phyloP scores from a whole-genome alignment of 30 jellyfish, hydroid and myxozoan species.

The Catostylus mosaicus region DNA sequence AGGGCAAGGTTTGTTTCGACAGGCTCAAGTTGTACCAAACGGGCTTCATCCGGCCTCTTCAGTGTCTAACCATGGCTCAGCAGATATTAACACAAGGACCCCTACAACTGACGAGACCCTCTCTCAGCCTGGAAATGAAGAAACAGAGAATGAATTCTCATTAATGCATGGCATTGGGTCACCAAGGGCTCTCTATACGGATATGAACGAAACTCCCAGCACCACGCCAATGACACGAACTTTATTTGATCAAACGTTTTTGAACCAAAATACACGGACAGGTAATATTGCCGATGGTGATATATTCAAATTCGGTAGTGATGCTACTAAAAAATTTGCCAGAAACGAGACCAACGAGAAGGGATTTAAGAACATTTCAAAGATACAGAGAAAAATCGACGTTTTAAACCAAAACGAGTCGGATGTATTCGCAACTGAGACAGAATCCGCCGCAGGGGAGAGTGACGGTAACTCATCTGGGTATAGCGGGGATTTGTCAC shows the following conservation, averaged over 20 bases:
- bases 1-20: not conserved
- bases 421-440: slow-evolving; percentile 48
- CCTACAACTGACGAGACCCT: slow-evolving; percentile 56
- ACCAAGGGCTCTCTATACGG: slow-evolving; percentile 57
- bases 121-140: slow-evolving; percentile 57
- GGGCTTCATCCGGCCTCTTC: slow-evolving; percentile 3
- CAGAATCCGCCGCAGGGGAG: slow-evolving; percentile 51
- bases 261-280: not conserved
- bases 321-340: not conserved
- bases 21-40: not conserved
- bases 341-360: not conserved
- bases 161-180: slow-evolving; percentile 42
- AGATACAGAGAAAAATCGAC: slow-evolving; percentile 32
- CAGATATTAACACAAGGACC: slow-evolving; percentile 39
- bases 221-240: slow-evolving; percentile 13
- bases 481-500: slow-evolving; percentile 65
- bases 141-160: slow-evolving; percentile 63
- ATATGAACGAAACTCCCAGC: slow-evolving; percentile 19
- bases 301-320: slow-evolving; percentile 29
- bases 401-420: slow-evolving; percentile 26
- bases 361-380: not conserved
- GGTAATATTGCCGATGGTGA: slow-evolving; percentile 26
- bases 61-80: slow-evolving; percentile 12
- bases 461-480: slow-evolving; percentile 69
- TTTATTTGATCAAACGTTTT: slow-evolving; percentile 28